phyloP scores from a whole-genome alignment of 2,113 vertebrate genomes.

The Microcebus tavaratra region DNA sequence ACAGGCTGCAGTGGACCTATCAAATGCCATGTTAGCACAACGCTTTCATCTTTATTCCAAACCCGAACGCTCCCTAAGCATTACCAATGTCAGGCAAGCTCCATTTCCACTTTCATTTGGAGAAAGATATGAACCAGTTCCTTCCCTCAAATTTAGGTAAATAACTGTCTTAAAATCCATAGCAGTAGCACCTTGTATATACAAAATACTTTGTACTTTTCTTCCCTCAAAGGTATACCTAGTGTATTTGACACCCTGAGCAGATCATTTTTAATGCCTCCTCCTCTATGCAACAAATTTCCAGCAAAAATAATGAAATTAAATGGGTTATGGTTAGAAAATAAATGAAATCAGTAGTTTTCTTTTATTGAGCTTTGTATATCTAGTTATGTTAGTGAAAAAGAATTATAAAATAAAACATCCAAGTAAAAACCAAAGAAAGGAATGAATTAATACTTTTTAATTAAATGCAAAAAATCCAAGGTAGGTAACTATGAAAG shows the following conservation, averaged over 20 bases:
- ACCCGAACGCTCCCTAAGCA: constrained; percentile 13
- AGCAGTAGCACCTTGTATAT: background rate
- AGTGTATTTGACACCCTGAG: background rate
- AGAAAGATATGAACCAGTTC: background rate
- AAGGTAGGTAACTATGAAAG: background rate
- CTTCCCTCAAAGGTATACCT: background rate
- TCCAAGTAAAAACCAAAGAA: background rate
- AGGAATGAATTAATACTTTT: background rate
- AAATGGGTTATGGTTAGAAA: background rate
- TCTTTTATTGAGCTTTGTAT: background rate
- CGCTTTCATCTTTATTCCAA: constrained; percentile 60
- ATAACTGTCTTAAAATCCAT: background rate
- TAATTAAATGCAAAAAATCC: background rate
- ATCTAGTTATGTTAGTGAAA: background rate
- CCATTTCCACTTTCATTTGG: constrained; percentile 3
- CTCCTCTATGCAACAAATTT: background rate
- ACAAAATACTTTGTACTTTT: background rate
- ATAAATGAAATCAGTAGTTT: background rate
- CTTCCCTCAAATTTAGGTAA: background rate
- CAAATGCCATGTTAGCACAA: constrained; percentile 9
- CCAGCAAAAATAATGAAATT: background rate
- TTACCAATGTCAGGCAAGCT: constrained; percentile 29
- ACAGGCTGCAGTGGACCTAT: constrained; percentile 65
- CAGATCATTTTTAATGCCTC: background rate
- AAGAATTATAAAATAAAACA: background rate